Conservation (phyloP, 2,113 vertebrate genomes). For the Origma solitaria region DNA sequence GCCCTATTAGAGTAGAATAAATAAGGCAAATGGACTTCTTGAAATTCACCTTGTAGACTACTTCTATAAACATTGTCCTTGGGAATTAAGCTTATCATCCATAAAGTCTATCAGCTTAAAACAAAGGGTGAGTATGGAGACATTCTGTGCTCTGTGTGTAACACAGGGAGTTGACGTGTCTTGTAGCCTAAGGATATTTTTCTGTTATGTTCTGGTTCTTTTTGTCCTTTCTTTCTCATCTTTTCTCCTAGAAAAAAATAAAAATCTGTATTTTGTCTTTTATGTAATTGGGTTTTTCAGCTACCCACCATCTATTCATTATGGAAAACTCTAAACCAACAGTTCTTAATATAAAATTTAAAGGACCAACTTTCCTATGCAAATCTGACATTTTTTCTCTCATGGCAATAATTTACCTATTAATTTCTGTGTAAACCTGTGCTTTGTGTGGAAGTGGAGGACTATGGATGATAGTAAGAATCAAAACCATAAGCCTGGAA, state of each 20-base stretch:
- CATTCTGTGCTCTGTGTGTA: not conserved
- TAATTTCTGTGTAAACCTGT: not conserved
- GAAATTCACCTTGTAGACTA: not conserved
- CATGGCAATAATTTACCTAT: not conserved
- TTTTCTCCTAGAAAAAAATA: not conserved
- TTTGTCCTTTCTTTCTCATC: not conserved
- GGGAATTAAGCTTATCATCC: not conserved
- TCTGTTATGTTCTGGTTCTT: not conserved
- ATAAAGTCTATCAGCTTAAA: not conserved
- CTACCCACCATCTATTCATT: not conserved
- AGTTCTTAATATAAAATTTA: not conserved
- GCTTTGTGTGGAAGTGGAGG: not conserved
- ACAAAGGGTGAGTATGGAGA: not conserved
- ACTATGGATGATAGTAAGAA: not conserved
- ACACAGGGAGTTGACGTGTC: not conserved
- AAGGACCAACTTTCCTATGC: not conserved
- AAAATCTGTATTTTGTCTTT: not conserved
- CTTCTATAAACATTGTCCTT: not conserved
- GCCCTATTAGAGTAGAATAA: not conserved
- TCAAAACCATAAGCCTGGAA: not conserved
- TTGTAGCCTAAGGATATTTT: not conserved
- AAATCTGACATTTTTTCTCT: not conserved
- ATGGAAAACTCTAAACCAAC: not conserved
- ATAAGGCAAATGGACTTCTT: not conserved
- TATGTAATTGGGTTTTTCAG: not conserved